A percentile compares a stretch with the other conserved stretches of the same genome.
These are phyloP conservation scores for Oasisia sp. DNA, from an alignment of 2,888 invertebrate genomes.

Conservation along the genomic window DNA sequence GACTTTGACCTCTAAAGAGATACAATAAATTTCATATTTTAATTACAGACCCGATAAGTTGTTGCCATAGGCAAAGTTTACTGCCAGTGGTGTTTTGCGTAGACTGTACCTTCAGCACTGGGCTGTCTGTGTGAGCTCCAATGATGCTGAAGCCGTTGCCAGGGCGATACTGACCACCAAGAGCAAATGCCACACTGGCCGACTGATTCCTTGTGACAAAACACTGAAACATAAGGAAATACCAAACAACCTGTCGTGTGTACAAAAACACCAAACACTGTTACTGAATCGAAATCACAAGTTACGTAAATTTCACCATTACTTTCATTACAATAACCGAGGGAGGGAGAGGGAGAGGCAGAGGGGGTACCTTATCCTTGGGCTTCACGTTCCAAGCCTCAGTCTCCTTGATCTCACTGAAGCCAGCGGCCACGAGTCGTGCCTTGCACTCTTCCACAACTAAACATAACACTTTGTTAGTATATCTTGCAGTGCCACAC, in stretches of 20 bases:
- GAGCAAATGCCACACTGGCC: conserved; percentile 68
- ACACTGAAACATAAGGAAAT: conserved; percentile 52
- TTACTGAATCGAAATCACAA: neutral
- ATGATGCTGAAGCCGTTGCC: conserved; percentile 69
- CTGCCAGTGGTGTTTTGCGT: neutral
- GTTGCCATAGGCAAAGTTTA: no score
- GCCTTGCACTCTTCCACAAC: conserved; percentile 65
- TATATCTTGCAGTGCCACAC: no score
- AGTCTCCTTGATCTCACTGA: conserved; percentile 65
- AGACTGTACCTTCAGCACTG: conserved; percentile 65
- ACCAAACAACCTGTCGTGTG: neutral
- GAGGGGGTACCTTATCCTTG: conserved; percentile 60
- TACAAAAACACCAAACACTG: neutral
- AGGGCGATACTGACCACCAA: conserved; percentile 67
- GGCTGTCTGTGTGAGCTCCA: conserved; percentile 70
- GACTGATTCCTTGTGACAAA: conserved; percentile 67
- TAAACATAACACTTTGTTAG: no score
- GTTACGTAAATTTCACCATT: no score
- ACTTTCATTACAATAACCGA: no score
- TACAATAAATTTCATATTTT: no score
- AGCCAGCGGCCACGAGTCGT: conserved; percentile 65
- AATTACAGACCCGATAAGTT: no score
- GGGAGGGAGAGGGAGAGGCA: neutral
- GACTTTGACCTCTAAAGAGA: no score
- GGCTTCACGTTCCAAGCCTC: conserved; percentile 66